These are phyloP conservation scores for Anisognathus igniventris DNA, from an alignment of 2,797 vertebrate species.

Conservation along the genomic window DNA sequence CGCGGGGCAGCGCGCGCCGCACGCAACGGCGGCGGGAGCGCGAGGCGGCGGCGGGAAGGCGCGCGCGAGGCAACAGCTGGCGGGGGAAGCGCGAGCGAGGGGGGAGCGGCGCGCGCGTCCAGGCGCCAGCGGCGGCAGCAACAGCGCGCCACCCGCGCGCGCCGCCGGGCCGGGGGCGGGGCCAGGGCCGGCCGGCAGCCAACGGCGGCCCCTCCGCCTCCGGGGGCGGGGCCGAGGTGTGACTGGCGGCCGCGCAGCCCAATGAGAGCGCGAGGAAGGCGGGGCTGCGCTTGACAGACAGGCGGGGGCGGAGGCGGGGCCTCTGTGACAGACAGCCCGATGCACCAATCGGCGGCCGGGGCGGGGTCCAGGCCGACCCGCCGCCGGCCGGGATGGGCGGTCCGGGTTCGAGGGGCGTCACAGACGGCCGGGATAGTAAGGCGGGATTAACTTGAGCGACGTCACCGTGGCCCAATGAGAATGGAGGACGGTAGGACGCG, in stretches of 20 bases:
- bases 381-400: accelerated
- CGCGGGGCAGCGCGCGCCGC: not conserved
- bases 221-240: accelerated
- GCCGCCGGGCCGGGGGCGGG: not conserved
- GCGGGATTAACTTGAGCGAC: not conserved
- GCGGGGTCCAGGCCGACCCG: accelerated
- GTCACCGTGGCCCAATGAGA: accelerated
- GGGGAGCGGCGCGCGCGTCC: not conserved
- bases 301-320: not conserved
- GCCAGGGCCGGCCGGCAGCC: not conserved
- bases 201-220: not conserved
- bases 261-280: accelerated
- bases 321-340: accelerated
- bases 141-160: not conserved
- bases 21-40: not conserved
- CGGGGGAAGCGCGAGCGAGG: not conserved
- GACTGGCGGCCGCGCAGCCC: accelerated
- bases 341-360: accelerated
- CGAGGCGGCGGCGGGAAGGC: not conserved
- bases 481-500: accelerated
- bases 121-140: not conserved
- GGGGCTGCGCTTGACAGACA: accelerated
- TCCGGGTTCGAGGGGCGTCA: not conserved
- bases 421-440: accelerated
- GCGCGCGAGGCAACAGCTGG: not conserved